Percentiles rank a stretch among this genome's conserved stretches.
Conservation (phyloP, 2,888 invertebrate species). For the Polia nebulosa region DNA sequence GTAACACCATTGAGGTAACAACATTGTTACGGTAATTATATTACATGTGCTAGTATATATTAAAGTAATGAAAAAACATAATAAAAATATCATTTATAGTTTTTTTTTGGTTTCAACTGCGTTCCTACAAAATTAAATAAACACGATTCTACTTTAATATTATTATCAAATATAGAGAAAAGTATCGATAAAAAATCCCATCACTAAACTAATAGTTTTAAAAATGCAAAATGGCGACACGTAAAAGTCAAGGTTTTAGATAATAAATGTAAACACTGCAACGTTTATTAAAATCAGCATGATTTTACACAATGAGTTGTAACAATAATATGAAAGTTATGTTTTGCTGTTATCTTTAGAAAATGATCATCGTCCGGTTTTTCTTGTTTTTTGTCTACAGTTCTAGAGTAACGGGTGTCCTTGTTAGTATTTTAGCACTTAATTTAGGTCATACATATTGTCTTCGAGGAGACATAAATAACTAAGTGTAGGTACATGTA, state of each 20-base stretch:
- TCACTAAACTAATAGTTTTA: slow-evolving; percentile 24
- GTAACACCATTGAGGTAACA: slow-evolving; percentile 2
- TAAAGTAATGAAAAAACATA: background rate
- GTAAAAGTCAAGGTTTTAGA: slow-evolving; percentile 59
- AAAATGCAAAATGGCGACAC: slow-evolving; percentile 48
- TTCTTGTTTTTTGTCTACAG: slow-evolving; percentile 12
- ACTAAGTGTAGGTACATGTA: background rate
- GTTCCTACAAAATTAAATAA: background rate
- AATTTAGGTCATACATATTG: slow-evolving; percentile 11
- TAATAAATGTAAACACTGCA: slow-evolving; percentile 44
- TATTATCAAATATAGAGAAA: background rate
- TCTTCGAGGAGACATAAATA: slow-evolving; percentile 5
- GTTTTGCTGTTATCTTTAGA: slow-evolving; percentile 12
- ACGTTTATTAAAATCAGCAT: slow-evolving; percentile 18
- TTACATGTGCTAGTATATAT: background rate
- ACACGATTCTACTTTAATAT: background rate
- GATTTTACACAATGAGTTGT: slow-evolving; percentile 3
- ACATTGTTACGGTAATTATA: slow-evolving; percentile 23
- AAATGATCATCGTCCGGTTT: background rate
- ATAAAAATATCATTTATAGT: background rate
- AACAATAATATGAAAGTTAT: background rate
- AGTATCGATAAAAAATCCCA: slow-evolving; percentile 28
- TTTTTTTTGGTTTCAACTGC: background rate
- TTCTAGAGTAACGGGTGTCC: slow-evolving; percentile 24
- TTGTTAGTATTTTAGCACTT: slow-evolving; percentile 43